These are phyloP conservation scores for Butorides virescens DNA, from an alignment of 2,113 vertebrate species.

Conservation along the genomic window DNA sequence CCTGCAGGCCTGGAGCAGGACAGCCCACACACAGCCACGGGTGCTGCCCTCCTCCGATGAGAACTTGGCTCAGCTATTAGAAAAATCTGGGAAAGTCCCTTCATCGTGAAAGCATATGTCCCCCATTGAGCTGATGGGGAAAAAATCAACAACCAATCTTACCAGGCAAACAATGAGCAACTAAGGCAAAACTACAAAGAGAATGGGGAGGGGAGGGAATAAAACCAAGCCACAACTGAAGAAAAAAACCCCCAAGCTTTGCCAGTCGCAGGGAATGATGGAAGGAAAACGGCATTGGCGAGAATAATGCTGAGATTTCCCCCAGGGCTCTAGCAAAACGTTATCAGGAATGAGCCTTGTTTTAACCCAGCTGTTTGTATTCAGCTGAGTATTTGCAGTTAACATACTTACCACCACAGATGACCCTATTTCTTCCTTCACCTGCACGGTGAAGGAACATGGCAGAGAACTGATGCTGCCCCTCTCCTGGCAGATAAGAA, in stretches of 20 bases:
- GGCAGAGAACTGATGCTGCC: background rate
- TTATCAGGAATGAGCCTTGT: background rate
- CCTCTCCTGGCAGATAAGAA: background rate
- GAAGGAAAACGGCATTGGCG: background rate
- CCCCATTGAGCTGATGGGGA: background rate
- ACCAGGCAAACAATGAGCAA: background rate
- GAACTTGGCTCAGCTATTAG: background rate
- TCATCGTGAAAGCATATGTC: background rate
- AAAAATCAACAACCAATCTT: background rate
- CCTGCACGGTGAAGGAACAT: background rate
- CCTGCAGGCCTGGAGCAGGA: background rate
- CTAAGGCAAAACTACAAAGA: background rate
- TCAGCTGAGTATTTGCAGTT: background rate
- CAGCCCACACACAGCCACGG: background rate
- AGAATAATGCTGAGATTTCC: background rate
- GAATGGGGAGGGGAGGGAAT: fast-evolving
- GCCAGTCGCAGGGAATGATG: background rate
- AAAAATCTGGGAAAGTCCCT: background rate
- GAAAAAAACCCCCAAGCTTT: background rate
- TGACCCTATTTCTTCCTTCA: background rate
- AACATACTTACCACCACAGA: background rate
- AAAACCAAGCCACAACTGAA: background rate
- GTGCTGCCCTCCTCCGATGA: background rate
- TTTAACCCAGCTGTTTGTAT: background rate
- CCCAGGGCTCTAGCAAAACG: background rate